These are phyloP conservation scores for Arctia plantaginis DNA, from an alignment of 2,888 invertebrate genomes.

Conservation along the genomic window DNA sequence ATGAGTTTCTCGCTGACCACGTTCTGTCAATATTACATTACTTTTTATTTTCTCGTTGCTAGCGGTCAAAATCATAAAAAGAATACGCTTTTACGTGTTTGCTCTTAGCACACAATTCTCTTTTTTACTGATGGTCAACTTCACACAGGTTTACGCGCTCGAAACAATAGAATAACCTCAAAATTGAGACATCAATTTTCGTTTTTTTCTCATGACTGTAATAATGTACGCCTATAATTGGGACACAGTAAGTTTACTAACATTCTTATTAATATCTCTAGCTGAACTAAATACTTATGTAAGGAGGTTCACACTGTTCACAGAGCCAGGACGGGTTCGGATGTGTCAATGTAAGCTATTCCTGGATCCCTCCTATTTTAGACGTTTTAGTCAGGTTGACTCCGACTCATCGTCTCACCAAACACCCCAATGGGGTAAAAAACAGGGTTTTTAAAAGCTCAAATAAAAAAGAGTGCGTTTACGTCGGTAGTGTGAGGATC, in stretches of 20 bases:
- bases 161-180: slow-evolving; percentile 1
- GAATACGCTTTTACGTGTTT: slow-evolving; percentile 16
- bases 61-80: slow-evolving; percentile 10
- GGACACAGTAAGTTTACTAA: not conserved
- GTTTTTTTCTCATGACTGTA: slow-evolving; percentile 9
- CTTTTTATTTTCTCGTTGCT: not conserved
- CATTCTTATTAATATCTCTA: not conserved
- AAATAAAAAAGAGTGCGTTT: no score
- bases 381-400: no score
- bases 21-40: slow-evolving; percentile 6
- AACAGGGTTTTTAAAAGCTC: no score
- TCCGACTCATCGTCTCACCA: no score
- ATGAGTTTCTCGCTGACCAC: not conserved
- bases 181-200: not conserved
- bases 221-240: not conserved
- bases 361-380: no score
- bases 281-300: no score
- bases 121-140: slow-evolving; percentile 7
- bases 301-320: no score
- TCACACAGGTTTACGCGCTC: not conserved
- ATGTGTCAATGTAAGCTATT: no score
- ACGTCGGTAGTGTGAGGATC: no score
- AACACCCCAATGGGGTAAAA: no score
- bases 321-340: no score
- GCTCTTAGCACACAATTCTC: slow-evolving; percentile 6